Conservation (phyloP, 2,797 vertebrate genomes). For the Onychomys leucogaster region DNA sequence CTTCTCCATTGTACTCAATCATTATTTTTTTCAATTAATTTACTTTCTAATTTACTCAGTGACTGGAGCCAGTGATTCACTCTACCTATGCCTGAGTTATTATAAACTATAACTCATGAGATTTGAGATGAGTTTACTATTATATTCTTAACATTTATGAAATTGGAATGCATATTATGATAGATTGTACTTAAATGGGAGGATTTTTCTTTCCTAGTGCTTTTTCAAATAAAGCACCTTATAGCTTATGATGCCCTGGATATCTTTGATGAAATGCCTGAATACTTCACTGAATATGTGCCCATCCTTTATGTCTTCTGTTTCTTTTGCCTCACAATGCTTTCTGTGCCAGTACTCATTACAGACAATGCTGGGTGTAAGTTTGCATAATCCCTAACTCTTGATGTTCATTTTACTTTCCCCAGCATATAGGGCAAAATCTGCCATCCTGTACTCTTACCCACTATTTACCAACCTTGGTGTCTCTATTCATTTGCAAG, state of each 20-base stretch:
- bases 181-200: constrained; percentile 49
- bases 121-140: constrained; percentile 32
- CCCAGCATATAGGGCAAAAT: not conserved
- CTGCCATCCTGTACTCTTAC: not conserved
- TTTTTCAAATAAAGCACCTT: constrained; percentile 35
- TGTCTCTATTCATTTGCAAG: not conserved
- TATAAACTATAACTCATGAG: constrained; percentile 48
- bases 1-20: not conserved
- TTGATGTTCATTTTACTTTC: not conserved
- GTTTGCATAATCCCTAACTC: not conserved
- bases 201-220: constrained; percentile 49
- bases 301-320: not conserved
- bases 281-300: constrained; percentile 21
- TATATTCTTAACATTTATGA: constrained; percentile 42
- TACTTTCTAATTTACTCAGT: constrained; percentile 45
- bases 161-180: constrained; percentile 26
- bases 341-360: not conserved
- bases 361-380: not conserved
- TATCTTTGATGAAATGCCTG: constrained; percentile 22
- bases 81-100: constrained; percentile 17
- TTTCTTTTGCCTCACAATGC: not conserved
- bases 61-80: constrained; percentile 33
- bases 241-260: not conserved
- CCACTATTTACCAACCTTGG: not conserved
- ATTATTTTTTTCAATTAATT: constrained; percentile 36